A percentile compares a stretch with the other conserved stretches of the same genome.
Conservation (phyloP, 2,888 invertebrate species). For the Pollenia angustigena region DNA sequence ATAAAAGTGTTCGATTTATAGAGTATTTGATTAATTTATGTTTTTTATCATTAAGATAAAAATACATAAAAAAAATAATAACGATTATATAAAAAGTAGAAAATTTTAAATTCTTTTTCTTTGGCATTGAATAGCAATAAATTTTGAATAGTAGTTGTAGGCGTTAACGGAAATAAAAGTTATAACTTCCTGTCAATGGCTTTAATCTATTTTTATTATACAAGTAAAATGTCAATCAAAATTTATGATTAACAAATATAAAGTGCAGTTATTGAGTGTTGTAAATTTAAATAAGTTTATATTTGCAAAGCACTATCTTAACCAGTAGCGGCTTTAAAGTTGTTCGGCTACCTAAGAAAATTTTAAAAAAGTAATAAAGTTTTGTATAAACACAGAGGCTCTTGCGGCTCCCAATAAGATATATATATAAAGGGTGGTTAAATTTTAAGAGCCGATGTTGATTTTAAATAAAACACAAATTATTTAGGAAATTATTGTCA, state of each 20-base stretch:
- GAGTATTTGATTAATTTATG: slow-evolving; percentile 43
- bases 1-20: slow-evolving; percentile 19
- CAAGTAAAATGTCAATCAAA: neutral
- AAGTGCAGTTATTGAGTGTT: neutral
- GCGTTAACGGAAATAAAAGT: slow-evolving; percentile 47
- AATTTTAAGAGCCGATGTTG: too few species aligned
- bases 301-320: too few species aligned
- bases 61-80: slow-evolving; percentile 16
- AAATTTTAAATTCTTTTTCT: neutral
- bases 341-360: too few species aligned
- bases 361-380: too few species aligned
- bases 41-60: neutral
- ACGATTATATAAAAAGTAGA: neutral
- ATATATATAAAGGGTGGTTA: too few species aligned
- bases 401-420: too few species aligned
- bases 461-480: too few species aligned
- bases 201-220: neutral
- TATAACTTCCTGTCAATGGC: neutral
- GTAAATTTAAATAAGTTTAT: too few species aligned
- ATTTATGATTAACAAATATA: neutral
- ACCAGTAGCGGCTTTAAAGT: too few species aligned
- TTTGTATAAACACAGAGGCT: too few species aligned
- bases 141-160: neutral
- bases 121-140: neutral
- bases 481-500: too few species aligned